Conservation (phyloP, 2,888 invertebrate genomes). For the Phanerotoma sp. region DNA sequence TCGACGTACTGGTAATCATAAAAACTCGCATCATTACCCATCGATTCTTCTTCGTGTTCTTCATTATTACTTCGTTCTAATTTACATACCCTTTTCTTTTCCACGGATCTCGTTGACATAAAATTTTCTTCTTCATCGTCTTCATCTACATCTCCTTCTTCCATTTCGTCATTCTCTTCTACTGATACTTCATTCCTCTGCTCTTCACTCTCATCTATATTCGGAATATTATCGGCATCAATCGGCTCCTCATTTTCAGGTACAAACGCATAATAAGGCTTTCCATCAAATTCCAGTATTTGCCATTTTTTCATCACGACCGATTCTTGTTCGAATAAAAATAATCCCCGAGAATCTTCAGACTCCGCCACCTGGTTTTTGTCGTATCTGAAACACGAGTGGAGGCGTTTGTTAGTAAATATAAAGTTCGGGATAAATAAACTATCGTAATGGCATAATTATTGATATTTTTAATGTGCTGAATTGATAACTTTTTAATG, state of each 20-base stretch:
- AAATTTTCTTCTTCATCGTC: constrained; percentile 28
- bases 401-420: constrained; percentile 28
- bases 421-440: background rate
- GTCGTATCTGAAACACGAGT: constrained; percentile 51
- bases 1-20: constrained; percentile 31
- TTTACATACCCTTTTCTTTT: background rate
- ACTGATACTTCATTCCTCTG: background rate
- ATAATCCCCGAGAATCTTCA: constrained; percentile 44
- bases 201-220: constrained; percentile 14
- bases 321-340: constrained; percentile 51
- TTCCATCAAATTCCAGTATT: constrained; percentile 55
- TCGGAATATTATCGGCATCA: constrained; percentile 38
- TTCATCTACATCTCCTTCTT: no score
- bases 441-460: constrained; percentile 4
- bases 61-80: constrained; percentile 26
- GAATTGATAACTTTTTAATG: no score
- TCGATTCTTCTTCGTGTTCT: constrained; percentile 28
- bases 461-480: constrained; percentile 1
- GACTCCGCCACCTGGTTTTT: constrained; percentile 31
- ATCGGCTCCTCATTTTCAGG: constrained; percentile 49
- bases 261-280: constrained; percentile 54
- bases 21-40: constrained; percentile 28
- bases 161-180: background rate
- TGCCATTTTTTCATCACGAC: constrained; percentile 56
- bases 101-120: no score